phyloP scores from a whole-genome alignment of 1,140 invertebrate genomes.

The Drosophila suzukii region DNA sequence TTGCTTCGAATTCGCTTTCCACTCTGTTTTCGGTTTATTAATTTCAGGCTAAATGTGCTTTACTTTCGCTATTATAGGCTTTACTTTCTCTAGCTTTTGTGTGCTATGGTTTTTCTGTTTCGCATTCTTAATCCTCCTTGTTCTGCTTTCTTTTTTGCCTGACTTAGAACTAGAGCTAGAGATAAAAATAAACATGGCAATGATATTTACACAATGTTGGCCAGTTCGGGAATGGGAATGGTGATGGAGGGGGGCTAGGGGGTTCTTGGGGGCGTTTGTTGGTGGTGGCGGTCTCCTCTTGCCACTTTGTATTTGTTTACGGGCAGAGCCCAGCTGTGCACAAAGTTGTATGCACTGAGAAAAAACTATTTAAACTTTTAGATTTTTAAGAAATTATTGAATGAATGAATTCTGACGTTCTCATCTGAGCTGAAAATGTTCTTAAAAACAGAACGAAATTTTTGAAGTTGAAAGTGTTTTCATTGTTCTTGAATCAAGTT shows the following conservation, averaged over 20 bases:
- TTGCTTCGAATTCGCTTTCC: constrained; percentile 16
- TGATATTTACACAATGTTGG: constrained; percentile 80
- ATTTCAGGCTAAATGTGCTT: constrained; percentile 63
- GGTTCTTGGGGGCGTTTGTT: constrained; percentile 23
- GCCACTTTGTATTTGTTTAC: constrained; percentile 80
- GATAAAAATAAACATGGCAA: constrained; percentile 81
- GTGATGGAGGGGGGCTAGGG: not conserved
- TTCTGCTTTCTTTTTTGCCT: constrained; percentile 23
- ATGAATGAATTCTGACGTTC: no score
- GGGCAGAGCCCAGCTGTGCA: constrained; percentile 66
- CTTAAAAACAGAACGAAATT: no score
- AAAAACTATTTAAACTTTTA: not conserved
- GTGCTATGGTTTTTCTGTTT: constrained; percentile 36
- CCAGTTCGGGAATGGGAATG: constrained; percentile 27
- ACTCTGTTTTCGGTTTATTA: constrained; percentile 45
- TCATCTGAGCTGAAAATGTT: no score
- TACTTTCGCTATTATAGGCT: constrained; percentile 52
- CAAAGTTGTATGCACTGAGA: constrained; percentile 51
- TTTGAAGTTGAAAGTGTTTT: no score
- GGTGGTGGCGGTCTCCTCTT: constrained; percentile 29
- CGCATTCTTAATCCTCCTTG: constrained; percentile 19
- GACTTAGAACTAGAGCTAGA: constrained; percentile 76
- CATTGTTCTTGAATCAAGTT: no score
- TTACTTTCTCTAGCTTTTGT: constrained; percentile 40
- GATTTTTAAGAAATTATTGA: no score